These are phyloP conservation scores for Plestiodon gilberti DNA, from an alignment of 2,113 vertebrate species.

Conservation along the genomic window DNA sequence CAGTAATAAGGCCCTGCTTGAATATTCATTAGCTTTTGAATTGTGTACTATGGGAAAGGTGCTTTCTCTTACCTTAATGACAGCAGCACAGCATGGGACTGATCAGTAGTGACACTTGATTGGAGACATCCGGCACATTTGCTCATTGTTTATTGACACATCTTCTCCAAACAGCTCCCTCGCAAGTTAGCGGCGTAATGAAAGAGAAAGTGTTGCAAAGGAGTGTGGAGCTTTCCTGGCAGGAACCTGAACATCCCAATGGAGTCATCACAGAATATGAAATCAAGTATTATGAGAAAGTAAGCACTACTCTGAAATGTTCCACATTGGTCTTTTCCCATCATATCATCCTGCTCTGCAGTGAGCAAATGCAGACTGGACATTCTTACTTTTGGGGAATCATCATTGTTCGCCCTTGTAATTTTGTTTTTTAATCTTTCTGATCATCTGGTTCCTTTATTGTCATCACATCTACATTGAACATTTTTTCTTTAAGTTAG, in stretches of 20 bases:
- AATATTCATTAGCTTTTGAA: conserved; percentile 87
- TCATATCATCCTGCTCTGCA: not conserved
- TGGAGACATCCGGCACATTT: conserved; percentile 75
- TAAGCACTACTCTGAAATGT: conserved; percentile 76
- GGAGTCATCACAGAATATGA: conserved; percentile 99
- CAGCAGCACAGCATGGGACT: conserved; percentile 74
- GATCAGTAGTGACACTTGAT: conserved; percentile 79
- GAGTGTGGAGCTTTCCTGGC: conserved; percentile 96
- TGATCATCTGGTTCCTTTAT: not conserved
- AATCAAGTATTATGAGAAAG: conserved; percentile 99
- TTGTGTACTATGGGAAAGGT: conserved; percentile 76
- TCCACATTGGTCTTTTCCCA: conserved; percentile 17
- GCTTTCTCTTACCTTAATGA: conserved; percentile 79
- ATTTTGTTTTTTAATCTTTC: not conserved
- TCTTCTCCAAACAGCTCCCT: conserved; percentile 91
- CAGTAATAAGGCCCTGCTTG: conserved; percentile 79
- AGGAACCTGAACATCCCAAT: conserved; percentile 97
- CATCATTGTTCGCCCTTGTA: not conserved
- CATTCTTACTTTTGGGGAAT: not conserved
- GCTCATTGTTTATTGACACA: conserved; percentile 78
- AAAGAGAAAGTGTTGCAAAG: conserved; percentile 94
- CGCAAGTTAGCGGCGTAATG: conserved; percentile 96
- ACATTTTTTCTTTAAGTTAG: not conserved
- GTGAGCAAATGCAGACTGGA: not conserved
- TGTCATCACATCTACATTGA: conserved; percentile 22